Base-by-base conservation (phyloP, 2,113 vertebrate genomes). In the Erythrocebus patas region DNA sequence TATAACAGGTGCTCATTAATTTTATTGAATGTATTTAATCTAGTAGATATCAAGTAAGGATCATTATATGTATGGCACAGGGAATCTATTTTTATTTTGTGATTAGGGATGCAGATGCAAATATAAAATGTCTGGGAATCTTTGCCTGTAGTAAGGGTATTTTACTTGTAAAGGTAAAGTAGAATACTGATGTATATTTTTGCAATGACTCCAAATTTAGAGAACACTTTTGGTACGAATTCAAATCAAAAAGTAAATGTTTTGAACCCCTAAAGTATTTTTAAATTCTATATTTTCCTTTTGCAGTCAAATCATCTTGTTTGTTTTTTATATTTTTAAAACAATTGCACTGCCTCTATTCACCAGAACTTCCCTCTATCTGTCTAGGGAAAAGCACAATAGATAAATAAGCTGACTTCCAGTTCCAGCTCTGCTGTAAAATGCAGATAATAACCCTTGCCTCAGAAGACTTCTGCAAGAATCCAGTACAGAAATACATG, bases 391-490 rank as follows among this genome's bases (percentile, higher is more conserved):
- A 94, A 96, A 90, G 8, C 8, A 75, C 7, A 88, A 91, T 70
- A 96, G 55, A 96, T 94, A 96, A 97, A 30, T 83, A 35, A 87
- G 6, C 55, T 81, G 50, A 22, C 18, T 48, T 95, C 17, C 35
- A 91, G 68, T 93, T 97, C 76, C 5, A 1, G 30, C 27, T 80
- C 30, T 91, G 70, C 17, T 92, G 27, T 91, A 88, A 98, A 96
- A 80, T 96, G n/a, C 6, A 97, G 81, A 96, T 96, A 97, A 96
- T 80, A 80, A 84, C 61, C 9, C 81, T 93, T 96, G 85, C 89
- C 64, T 97, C 92, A 70, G 75, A 97, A 27, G 50, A 84, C 43
- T 93, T 73, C 84, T 97, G 75, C 70, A 97, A 96, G 83, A 91
- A 81, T 72, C 12, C 57, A 93, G 43, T 14, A 61, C 13, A 93